Conservation (phyloP, 2,797 vertebrate species). For the Sarcoramphus papa region DNA sequence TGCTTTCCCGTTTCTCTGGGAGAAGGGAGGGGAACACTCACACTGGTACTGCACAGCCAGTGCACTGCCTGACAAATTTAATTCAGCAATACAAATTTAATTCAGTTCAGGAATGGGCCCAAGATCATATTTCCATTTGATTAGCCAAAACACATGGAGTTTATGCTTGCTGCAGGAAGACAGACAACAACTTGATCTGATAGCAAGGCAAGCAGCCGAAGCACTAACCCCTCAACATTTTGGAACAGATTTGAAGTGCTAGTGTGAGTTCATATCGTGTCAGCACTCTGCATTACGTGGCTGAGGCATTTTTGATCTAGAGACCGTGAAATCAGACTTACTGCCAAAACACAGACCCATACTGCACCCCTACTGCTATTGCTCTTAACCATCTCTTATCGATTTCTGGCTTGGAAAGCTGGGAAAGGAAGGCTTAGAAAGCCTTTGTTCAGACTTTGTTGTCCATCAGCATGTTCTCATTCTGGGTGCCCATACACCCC, state of each 20-base stretch:
- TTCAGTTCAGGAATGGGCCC: background rate
- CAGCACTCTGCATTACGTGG: background rate
- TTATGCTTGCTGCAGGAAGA: background rate
- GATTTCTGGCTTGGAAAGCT: background rate
- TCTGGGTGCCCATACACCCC: background rate
- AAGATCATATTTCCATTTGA: constrained; percentile 10
- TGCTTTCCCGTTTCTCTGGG: background rate
- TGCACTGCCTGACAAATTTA: background rate
- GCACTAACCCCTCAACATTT: background rate
- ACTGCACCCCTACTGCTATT: background rate
- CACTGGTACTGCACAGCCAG: background rate
- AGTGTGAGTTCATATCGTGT: background rate
- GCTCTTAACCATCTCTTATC: background rate
- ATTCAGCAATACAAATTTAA: background rate
- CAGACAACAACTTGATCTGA: background rate
- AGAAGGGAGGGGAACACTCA: background rate
- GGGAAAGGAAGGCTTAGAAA: background rate
- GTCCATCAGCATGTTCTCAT: background rate
- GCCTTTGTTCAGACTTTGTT: background rate
- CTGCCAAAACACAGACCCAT: constrained; percentile 15
- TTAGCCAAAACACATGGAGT: background rate
- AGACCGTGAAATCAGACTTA: background rate
- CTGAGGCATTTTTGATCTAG: constrained; percentile 9
- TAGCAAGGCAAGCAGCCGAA: background rate
- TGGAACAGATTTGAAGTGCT: background rate